These are phyloP conservation scores for Enteromius viviparus DNA, from an alignment of 2,797 vertebrate genomes.

Conservation along the genomic window DNA sequence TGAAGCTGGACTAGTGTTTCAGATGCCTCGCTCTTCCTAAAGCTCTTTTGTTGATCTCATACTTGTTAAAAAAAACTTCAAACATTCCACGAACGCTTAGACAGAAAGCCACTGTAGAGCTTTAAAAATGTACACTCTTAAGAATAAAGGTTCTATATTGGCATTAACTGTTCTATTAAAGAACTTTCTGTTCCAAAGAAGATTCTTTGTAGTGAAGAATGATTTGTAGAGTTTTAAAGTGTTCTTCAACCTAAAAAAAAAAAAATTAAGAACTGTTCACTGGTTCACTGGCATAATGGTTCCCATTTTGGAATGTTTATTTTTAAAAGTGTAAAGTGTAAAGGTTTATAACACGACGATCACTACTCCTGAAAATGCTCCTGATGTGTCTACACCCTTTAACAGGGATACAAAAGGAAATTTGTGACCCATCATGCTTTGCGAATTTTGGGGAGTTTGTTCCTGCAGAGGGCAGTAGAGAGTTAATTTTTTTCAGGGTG, in stretches of 20 bases:
- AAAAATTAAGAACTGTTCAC: background rate
- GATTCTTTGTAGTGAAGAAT: background rate
- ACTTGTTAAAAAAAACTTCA: slow-evolving; percentile 22
- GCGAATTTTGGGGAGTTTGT: slow-evolving; percentile 1
- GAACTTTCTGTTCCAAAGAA: background rate
- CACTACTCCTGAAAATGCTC: background rate
- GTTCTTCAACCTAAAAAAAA: background rate
- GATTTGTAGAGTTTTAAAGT: background rate
- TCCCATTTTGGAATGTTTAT: background rate
- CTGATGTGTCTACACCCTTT: background rate
- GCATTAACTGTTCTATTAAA: background rate
- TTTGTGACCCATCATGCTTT: background rate
- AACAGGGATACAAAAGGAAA: background rate
- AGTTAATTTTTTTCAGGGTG: slow-evolving; percentile 47
- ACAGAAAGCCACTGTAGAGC: slow-evolving; percentile 21
- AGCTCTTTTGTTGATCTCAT: slow-evolving; percentile 15
- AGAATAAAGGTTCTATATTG: slow-evolving; percentile 3
- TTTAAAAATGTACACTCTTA: background rate
- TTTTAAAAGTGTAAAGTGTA: slow-evolving; percentile 2
- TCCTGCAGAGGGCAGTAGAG: slow-evolving; percentile 19
- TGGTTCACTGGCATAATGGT: background rate
- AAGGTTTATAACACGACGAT: slow-evolving; percentile 17
- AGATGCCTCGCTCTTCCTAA: slow-evolving; percentile 29
- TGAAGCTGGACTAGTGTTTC: slow-evolving; percentile 9
- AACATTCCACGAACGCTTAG: slow-evolving; percentile 29